Evolutionary conservation across 2,113 vertebrate genomes (phyloP), one percentile per base, ranked within the genome.

Genomic region (Erpornis zantholeuca): DNA sequence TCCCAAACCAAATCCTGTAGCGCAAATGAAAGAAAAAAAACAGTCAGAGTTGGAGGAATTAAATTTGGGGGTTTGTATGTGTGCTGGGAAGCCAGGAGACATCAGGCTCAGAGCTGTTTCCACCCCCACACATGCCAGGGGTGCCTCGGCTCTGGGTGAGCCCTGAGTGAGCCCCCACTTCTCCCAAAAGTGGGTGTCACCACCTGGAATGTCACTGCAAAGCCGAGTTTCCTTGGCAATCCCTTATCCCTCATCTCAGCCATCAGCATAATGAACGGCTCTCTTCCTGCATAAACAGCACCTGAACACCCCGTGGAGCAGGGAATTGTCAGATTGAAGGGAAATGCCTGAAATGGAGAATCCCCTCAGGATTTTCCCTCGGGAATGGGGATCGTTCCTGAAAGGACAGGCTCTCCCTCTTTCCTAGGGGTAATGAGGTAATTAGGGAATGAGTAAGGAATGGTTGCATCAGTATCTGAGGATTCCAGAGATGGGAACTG

Each of bases 201-300:
- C 2, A 3, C 40, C 86, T 50, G 82, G 63, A 23, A 44, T 40
- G 80, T 59, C 69, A 71, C 27, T 50, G 56, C 70, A 57, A 59
- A 70, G 49, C 25, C 56, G 7, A 40, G 65, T 95, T 95, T 94
- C 94, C 95, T 77, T 63, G 88, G 95, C 49, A 92, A 75, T 91
- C 50, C 57, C 91, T 82, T 44, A 29, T 87, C 94, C 83, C 87
- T 76, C 82, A 75, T 95, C 82, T 83, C 71, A 57, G 72, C 59
- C 49, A 86, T 90, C 72, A 75, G 82, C 88, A 79, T 60, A 88
- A 96, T 53, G 80, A 96, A 80, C 36, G 16, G 53, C 85, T 95
- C 84, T 80, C 53, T 18, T 92, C 83, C 77, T 82, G 88, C 56
- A 81, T 22, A 93, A 95, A 92, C 20, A 82, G 56, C 82, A 77